Conservation (phyloP, 2,888 invertebrate genomes). For the Argyra leucocephala region DNA sequence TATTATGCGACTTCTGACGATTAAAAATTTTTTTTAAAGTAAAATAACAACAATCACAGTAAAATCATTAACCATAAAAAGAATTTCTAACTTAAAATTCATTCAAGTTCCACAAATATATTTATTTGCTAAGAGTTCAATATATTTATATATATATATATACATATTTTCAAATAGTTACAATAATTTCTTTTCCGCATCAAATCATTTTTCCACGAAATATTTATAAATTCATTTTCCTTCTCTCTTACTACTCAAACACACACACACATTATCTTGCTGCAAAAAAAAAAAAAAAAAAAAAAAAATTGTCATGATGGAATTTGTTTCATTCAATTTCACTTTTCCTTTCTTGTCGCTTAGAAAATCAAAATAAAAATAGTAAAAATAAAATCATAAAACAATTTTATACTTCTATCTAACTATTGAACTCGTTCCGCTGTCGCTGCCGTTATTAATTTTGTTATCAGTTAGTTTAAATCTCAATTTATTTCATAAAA, state of each 20-base stretch:
- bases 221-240: background rate
- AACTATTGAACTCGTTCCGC: no score
- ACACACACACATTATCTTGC: conserved; percentile 42
- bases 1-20: background rate
- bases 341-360: conserved; percentile 1
- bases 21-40: background rate
- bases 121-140: no score
- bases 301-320: conserved; percentile 15
- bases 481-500: conserved; percentile 16
- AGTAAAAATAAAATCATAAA: no score
- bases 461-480: conserved; percentile 16
- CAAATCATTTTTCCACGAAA: background rate
- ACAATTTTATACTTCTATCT: no score
- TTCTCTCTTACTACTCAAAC: background rate
- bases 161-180: background rate
- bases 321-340: background rate
- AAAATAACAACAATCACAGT: background rate
- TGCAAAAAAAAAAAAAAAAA: conserved; percentile 35
- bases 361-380: background rate
- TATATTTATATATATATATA: no score
- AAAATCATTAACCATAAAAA: background rate
- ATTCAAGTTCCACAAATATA: no score
- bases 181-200: conserved; percentile 1
- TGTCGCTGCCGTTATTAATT: conserved; percentile 19
- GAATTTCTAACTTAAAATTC: no score